A percentile compares a stretch with the other conserved stretches of the same genome.
These are phyloP conservation scores for Phrynocephalus forsythii DNA, from an alignment of 2,797 vertebrate species.

Conservation along the genomic window DNA sequence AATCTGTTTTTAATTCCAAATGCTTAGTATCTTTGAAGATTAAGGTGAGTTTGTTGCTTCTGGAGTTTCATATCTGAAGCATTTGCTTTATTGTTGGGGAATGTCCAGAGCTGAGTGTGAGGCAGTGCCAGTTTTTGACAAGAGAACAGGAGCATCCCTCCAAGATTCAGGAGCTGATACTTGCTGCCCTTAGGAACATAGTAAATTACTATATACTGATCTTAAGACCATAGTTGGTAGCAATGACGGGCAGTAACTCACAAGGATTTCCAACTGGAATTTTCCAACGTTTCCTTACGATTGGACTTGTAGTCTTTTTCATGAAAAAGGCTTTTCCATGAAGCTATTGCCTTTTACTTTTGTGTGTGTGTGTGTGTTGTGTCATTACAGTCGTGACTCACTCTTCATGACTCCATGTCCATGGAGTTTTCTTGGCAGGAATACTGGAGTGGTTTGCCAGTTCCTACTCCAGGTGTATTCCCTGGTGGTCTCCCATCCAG, in stretches of 20 bases:
- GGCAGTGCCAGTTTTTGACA: not conserved
- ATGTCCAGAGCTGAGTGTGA: not conserved
- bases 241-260: not conserved
- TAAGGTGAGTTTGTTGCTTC: not conserved
- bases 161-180: not conserved
- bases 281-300: not conserved
- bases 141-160: not conserved
- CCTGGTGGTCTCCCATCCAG: too few relatives aligned
- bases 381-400: too few relatives aligned
- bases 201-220: not conserved
- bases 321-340: not conserved
- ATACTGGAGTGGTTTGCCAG: too few relatives aligned
- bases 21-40: not conserved
- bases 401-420: too few relatives aligned
- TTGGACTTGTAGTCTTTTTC: not conserved
- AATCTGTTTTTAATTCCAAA: not conserved
- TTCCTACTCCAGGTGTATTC: too few relatives aligned
- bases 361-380: too few relatives aligned
- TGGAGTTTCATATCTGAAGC: not conserved
- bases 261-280: not conserved
- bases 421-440: too few relatives aligned
- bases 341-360: not conserved
- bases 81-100: not conserved
- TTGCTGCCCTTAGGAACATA: not conserved
- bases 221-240: not conserved